Evolutionary conservation across 2,797 vertebrate genomes (phyloP), one percentile per base, ranked within the genome.

Genomic region (Xiphorhynchus erythropygius): DNA sequence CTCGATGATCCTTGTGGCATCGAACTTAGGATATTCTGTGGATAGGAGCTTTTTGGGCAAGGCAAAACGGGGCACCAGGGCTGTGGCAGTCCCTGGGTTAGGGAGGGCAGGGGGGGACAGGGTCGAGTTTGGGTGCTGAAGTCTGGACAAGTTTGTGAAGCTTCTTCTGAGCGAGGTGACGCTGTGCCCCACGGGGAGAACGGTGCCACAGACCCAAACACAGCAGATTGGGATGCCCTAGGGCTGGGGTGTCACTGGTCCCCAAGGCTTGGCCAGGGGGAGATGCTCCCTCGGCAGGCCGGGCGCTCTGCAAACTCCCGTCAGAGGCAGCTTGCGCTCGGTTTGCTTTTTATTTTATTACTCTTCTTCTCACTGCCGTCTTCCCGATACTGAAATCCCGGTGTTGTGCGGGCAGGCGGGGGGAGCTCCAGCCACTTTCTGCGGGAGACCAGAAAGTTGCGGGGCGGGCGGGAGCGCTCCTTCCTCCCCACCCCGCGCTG

Each of bases 361-460:
- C 19, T 42, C n/a, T 44, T 25, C 6, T 14, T 28, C 28, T 41
- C 46, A 2, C 5, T 13, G 15, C 18, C 32, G 0, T 39, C 39
- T 70, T 12, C 47, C 46, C 13, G 33, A 8, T 2, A 1, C 13
- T 9, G 12, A 90, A 46, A 41, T 16, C 35, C 23, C 18, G 47
- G 23, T 32, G 4, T 8, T 21, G 49, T 11, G 56, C 2, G 82
- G 37, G 75, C 57, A 77, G 4, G 49, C 9, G 52, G 30, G 21
- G 67, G 47, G 74, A 57, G 65, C 21, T 11, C 21, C 39, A 49
- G 64, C 47, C 86, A 70, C 86, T 90, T 95, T 56, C 8, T 33
- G 18, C 47, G 57, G 80, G 73, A 56, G 68, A 13, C 25, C 39
- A 4, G 28, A 74, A 93, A 96, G 89, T 94, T 93, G 70, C 15